Evolutionary conservation across 1,140 invertebrate species (phyloP).

Genomic region (Aphelenchoides fujianensis): DNA sequence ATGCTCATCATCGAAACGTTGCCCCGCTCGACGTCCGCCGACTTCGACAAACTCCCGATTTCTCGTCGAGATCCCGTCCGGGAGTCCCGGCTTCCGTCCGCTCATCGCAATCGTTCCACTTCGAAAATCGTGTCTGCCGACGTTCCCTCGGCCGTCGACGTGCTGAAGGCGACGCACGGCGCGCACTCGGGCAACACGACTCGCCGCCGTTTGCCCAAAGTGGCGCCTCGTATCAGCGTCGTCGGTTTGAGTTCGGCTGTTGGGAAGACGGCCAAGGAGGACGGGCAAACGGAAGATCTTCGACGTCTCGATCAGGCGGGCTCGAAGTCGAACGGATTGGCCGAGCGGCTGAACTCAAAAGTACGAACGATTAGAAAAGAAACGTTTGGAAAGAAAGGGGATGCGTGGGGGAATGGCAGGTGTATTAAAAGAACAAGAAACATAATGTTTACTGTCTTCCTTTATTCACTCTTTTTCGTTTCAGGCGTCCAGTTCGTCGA

Average conservation of each 20-base stretch:
- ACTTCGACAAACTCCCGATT: constrained; percentile 11
- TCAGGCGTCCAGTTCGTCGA: background rate
- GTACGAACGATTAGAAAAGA: no score
- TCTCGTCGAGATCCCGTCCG: background rate
- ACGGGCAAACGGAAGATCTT: no score
- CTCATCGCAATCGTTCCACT: background rate
- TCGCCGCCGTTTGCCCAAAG: background rate
- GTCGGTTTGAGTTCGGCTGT: background rate
- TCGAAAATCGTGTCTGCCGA: background rate
- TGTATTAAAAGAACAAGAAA: no score
- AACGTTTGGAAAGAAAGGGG: no score
- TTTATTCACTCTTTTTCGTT: no score
- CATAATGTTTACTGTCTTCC: no score
- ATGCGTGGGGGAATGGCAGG: no score
- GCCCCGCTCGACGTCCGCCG: constrained; percentile 22
- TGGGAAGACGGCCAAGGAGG: background rate
- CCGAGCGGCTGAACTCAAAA: no score
- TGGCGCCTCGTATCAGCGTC: background rate
- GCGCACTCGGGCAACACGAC: background rate
- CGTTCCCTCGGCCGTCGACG: background rate
- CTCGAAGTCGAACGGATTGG: no score
- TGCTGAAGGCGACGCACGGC: background rate
- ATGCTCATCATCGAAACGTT: constrained; percentile 28
- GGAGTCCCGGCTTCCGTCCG: background rate
- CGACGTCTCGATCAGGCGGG: no score